Conservation (phyloP, 2,113 vertebrate species). For the Daubentonia madagascariensis region DNA sequence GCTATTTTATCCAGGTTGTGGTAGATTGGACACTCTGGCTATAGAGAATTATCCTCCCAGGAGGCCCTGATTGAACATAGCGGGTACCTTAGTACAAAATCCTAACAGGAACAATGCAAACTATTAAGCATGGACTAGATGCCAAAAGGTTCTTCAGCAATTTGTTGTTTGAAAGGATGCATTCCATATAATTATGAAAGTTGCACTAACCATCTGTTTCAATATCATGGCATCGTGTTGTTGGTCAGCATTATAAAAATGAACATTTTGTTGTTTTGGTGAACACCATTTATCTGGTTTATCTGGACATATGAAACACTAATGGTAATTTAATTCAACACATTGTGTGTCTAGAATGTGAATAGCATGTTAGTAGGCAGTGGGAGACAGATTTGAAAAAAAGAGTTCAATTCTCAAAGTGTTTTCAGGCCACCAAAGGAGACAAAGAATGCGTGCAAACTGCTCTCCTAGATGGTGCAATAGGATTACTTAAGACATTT, state of each 20-base stretch:
- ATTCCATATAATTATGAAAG: not conserved
- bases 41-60: not conserved
- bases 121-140: not conserved
- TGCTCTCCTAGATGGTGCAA: not conserved
- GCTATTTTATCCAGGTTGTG: not conserved
- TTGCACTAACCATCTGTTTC: constrained; percentile 61
- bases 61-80: not conserved
- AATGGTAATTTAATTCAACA: constrained; percentile 27
- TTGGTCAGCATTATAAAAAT: constrained; percentile 6
- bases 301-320: constrained; percentile 28
- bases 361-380: not conserved
- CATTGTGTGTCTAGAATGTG: not conserved
- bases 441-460: not conserved
- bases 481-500: not conserved
- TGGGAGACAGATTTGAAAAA: not conserved
- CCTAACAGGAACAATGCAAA: not conserved
- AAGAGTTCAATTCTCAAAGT: not conserved
- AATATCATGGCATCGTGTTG: not conserved
- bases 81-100: not conserved
- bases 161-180: constrained; percentile 36
- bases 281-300: constrained; percentile 49
- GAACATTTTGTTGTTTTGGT: constrained; percentile 45
- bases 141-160: not conserved
- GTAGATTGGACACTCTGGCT: not conserved
- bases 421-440: not conserved